Percentiles rank a stretch among this genome's conserved stretches.
Conservation (phyloP, 2,797 vertebrate species). For the Tympanoctomys barrerae region DNA sequence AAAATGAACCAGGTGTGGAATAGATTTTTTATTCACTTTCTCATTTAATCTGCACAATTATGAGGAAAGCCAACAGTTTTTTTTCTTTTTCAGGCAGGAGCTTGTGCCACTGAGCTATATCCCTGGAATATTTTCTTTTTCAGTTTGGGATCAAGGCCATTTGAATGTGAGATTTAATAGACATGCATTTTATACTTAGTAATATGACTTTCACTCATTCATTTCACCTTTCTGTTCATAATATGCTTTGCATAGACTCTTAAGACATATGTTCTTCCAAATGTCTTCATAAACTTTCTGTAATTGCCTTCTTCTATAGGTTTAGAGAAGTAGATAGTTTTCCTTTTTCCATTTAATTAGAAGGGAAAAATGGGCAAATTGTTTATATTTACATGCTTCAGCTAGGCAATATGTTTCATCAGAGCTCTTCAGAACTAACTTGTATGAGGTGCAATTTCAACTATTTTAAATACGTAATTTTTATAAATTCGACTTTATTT, state of each 20-base stretch:
- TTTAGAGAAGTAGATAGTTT: conserved; percentile 52
- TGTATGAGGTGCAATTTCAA: neutral
- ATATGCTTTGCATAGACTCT: conserved; percentile 16
- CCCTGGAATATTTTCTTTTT: neutral
- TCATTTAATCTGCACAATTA: conserved; percentile 61
- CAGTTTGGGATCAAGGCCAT: conserved; percentile 42
- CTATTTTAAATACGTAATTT: conserved; percentile 23
- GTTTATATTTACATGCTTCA: conserved; percentile 44
- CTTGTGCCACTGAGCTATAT: no score
- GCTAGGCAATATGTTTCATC: neutral
- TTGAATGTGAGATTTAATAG: conserved; percentile 62
- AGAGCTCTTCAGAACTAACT: conserved; percentile 17
- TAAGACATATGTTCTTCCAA: conserved; percentile 63
- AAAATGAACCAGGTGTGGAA: conserved; percentile 40
- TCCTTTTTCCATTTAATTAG: conserved; percentile 53
- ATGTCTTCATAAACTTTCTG: conserved; percentile 54
- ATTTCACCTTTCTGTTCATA: conserved; percentile 62
- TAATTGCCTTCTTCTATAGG: neutral
- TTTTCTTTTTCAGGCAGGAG: neutral
- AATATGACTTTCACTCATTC: conserved; percentile 49
- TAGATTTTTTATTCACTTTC: neutral
- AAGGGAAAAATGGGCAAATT: neutral
- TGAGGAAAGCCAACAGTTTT: conserved; percentile 32
- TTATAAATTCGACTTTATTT: neutral
- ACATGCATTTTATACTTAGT: conserved; percentile 57